Percentiles rank a stretch among this genome's conserved stretches.
phyloP scores from a whole-genome alignment of 2,113 vertebrate species.

The Pollachius pollachius region DNA sequence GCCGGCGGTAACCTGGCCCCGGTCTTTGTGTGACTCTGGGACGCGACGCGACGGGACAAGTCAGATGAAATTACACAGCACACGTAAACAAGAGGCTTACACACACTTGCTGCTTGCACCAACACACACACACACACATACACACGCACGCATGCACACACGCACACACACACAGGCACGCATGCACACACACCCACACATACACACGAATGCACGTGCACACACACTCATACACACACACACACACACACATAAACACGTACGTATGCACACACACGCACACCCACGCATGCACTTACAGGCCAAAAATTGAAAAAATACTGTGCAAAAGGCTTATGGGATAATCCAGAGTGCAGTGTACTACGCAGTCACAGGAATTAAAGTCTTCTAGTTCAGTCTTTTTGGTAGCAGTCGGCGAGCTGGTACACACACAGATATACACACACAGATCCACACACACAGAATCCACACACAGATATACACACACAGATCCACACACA shows the following conservation, averaged over 20 bases:
- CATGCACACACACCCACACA: not conserved
- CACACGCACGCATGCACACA: not conserved
- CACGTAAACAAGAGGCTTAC: not conserved
- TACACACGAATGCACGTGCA: not conserved
- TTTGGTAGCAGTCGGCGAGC: constrained; percentile 33
- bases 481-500: not conserved
- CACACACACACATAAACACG: not conserved
- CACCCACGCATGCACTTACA: not conserved
- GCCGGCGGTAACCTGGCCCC: constrained; percentile 29
- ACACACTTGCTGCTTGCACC: not conserved
- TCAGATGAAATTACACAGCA: constrained; percentile 29
- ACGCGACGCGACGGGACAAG: constrained; percentile 1
- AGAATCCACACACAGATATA: no score
- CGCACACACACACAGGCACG: not conserved
- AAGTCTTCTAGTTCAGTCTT: constrained; percentile 58
- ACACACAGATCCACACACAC: no score
- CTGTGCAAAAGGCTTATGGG: constrained; percentile 68
- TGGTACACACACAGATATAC: constrained; percentile 22
- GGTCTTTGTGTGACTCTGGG: constrained; percentile 40
- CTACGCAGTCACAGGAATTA: constrained; percentile 66
- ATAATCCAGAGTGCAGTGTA: constrained; percentile 71
- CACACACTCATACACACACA: no score
- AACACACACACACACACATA: constrained; percentile 9
- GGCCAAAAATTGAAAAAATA: constrained; percentile 54
- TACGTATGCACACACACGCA: not conserved